These are phyloP conservation scores for Siderastrea radians DNA, from an alignment of 92 coral and sea anemone genomes.

Conservation along the genomic window DNA sequence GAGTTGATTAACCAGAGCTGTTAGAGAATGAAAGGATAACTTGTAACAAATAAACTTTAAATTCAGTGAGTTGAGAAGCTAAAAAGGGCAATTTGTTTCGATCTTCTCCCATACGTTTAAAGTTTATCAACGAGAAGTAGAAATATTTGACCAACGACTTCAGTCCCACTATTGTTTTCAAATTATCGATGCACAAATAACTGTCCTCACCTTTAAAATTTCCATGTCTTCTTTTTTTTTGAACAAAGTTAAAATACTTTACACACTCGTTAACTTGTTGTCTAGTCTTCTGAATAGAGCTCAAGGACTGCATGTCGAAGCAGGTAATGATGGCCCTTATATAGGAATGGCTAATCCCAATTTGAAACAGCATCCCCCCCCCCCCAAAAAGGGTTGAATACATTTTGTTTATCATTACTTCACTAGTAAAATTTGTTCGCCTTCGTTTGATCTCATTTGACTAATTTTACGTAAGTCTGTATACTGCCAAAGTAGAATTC, in stretches of 20 bases:
- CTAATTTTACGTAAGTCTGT: background rate
- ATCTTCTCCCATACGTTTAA: too few species aligned
- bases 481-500: background rate
- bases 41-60: too few species aligned
- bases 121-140: too few species aligned
- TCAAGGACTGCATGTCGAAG: background rate
- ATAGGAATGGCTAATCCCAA: background rate
- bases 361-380: background rate
- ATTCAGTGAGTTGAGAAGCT: too few species aligned
- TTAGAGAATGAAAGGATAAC: too few species aligned
- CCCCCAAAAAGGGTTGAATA: background rate
- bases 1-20: too few species aligned
- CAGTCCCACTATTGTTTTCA: too few species aligned
- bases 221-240: conserved; percentile 9
- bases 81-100: too few species aligned
- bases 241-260: background rate
- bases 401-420: background rate
- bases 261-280: background rate
- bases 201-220: background rate
- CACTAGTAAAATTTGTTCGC: background rate
- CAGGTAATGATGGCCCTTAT: background rate
- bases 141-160: too few species aligned
- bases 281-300: background rate
- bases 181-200: background rate
- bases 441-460: background rate